phyloP scores from a whole-genome alignment of 2,113 vertebrate species.

The Apaloderma vittatum region DNA sequence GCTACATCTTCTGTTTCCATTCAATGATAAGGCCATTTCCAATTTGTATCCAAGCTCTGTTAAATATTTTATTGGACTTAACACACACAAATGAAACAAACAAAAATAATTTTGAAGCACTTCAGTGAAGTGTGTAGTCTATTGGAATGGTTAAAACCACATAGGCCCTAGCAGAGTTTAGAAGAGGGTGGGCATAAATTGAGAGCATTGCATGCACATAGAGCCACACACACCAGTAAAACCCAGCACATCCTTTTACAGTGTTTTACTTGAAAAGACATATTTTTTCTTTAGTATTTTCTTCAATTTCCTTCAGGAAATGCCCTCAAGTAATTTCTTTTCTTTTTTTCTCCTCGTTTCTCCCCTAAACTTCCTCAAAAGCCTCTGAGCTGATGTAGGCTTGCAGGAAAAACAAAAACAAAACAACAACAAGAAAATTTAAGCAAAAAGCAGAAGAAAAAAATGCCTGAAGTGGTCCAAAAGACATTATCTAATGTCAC shows the following conservation, averaged over 20 bases:
- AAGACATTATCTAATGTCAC: background rate
- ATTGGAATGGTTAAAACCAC: background rate
- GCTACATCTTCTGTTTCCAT: conserved; percentile 67
- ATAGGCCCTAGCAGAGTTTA: background rate
- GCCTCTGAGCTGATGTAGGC: background rate
- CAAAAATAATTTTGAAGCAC: conserved; percentile 41
- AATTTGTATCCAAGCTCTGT: conserved; percentile 56
- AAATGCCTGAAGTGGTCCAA: background rate
- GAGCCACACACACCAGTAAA: background rate
- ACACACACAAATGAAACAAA: conserved; percentile 50
- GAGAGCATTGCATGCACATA: fast-evolving
- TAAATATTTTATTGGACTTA: conserved; percentile 69
- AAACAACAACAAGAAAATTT: background rate
- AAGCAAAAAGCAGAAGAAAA: background rate
- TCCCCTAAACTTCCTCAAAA: background rate
- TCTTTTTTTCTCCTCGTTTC: background rate
- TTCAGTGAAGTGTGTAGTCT: background rate
- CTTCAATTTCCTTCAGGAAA: conserved; percentile 22
- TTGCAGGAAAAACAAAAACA: background rate
- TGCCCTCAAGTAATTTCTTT: background rate
- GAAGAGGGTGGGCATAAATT: background rate
- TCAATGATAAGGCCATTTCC: conserved; percentile 62
- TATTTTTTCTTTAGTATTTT: background rate
- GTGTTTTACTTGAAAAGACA: background rate
- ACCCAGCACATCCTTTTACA: background rate